A percentile compares a stretch with the other conserved stretches of the same genome.
Conservation (phyloP, 1,140 invertebrate genomes). For the Lordiphosa stackelbergi region DNA sequence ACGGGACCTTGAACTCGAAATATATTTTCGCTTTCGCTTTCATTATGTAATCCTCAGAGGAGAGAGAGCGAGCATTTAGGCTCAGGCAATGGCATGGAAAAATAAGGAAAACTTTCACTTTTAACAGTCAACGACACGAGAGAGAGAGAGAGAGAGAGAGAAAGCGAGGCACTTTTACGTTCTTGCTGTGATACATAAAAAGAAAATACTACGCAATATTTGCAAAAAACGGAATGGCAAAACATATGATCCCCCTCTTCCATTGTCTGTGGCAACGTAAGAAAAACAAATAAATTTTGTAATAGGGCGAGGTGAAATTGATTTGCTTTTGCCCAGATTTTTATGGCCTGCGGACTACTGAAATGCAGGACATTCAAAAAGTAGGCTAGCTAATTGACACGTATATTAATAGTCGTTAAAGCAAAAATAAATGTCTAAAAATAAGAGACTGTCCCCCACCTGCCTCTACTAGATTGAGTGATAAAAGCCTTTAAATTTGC, state of each 20-base stretch:
- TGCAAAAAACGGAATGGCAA: constrained; percentile 20
- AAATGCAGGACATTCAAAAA: constrained; percentile 32
- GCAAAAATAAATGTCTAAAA: not conserved
- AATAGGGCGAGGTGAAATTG: constrained; percentile 44
- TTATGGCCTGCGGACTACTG: constrained; percentile 19
- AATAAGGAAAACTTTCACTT: constrained; percentile 65
- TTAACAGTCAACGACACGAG: constrained; percentile 64
- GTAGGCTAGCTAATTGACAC: constrained; percentile 40
- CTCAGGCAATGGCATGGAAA: constrained; percentile 61
- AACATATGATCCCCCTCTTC: constrained; percentile 6
- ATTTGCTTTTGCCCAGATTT: constrained; percentile 46
- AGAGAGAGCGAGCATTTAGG: constrained; percentile 41
- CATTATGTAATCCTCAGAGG: constrained; percentile 60
- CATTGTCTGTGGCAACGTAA: constrained; percentile 22
- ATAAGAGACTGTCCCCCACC: not conserved
- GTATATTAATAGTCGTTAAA: constrained; percentile 46
- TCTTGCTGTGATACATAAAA: constrained; percentile 42
- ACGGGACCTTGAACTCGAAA: constrained; percentile 74
- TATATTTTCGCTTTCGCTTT: constrained; percentile 38
- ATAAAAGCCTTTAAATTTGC: constrained; percentile 8
- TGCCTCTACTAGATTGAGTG: constrained; percentile 23
- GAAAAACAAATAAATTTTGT: constrained; percentile 54
- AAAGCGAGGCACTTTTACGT: constrained; percentile 7
- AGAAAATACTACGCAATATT: constrained; percentile 48
- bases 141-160: constrained; percentile 7